Evolutionary conservation across 2,113 vertebrate genomes (phyloP).

Genomic region (Callopanchax toddi): DNA sequence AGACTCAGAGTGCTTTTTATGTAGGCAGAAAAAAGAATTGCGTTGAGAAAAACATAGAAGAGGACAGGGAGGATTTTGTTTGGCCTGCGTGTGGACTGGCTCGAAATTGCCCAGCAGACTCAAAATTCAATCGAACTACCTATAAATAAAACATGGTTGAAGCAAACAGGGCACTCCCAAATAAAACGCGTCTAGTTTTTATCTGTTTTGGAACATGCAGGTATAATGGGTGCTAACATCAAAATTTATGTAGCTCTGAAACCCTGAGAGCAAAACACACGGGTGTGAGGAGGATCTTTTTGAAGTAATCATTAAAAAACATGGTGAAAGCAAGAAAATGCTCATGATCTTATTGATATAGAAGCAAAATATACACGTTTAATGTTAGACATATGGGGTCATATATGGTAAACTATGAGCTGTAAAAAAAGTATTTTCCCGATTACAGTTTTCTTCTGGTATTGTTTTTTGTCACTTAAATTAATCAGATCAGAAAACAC

Average conservation of each 20-base stretch:
- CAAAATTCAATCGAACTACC: slow-evolving; percentile 38
- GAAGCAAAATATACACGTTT: background rate
- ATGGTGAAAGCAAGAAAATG: background rate
- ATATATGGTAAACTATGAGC: too few relatives aligned
- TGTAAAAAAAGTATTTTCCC: too few relatives aligned
- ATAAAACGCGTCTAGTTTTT: slow-evolving; percentile 16
- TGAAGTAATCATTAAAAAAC: background rate
- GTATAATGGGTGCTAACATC: slow-evolving; percentile 5
- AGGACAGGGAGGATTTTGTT: slow-evolving; percentile 36
- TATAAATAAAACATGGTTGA: slow-evolving; percentile 30
- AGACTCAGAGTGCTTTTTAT: slow-evolving; percentile 15
- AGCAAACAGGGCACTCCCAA: slow-evolving; percentile 27
- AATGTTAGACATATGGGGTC: too few relatives aligned
- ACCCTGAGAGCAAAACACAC: background rate
- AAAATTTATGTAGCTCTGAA: slow-evolving; percentile 12
- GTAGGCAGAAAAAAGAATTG: background rate
- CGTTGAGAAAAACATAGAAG: slow-evolving; percentile 15
- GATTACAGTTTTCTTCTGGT: too few relatives aligned
- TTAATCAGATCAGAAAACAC: too few relatives aligned
- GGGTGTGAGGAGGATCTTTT: background rate
- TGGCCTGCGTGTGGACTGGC: slow-evolving; percentile 23
- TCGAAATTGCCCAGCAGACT: slow-evolving; percentile 35
- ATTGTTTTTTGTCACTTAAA: too few relatives aligned
- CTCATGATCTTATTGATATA: background rate
- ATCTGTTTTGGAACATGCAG: background rate